Base-by-base conservation (phyloP, 2,797 vertebrate genomes). In the Macropodus opercularis region DNA sequence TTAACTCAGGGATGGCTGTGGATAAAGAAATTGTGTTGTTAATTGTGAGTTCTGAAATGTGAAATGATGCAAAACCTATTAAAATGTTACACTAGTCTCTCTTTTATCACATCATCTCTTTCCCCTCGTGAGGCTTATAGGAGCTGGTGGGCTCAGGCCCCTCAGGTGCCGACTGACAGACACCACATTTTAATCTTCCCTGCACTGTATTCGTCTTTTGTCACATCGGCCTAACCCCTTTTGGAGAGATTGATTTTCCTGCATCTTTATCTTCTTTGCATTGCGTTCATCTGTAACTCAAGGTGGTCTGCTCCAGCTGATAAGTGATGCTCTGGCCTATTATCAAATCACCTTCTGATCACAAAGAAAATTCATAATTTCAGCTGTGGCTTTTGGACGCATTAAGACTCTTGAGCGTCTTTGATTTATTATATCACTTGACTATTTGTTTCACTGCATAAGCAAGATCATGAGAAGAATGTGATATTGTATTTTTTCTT, bases 11-110 rank as follows among this genome's bases (percentile, higher is more conserved):
- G 38, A 26, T 54, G 24, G 22, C 38, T 10, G 43, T 17, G 19
- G 29, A 24, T 52, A 17, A 15, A 21, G 17, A 34, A 19, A 9
- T 47, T 48, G 21, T 69, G 27, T 21, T 49, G 22, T 12, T 66
- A 49, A 24, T 43, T 51, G 31, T 54, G 15, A 9, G 29, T 19
- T 36, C 26, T 32, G 41, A 49, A 72, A n/a, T n/a, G n/a, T n/a
- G n/a, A n/a, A n/a, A 62, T 77, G 69, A 81, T 79, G 79, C 63
- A 80, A 81, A 77, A 62, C 48, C 63, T 52, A 60, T 23, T 73
- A 51, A 75, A 81, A 73, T 68, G 58, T 79, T 83, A 18, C 71
- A 40, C 46, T 14, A 13, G 43, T 58, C 56, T 60, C 36, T 21
- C 19, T 73, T 79, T 77, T 64, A 61, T 67, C 59, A 57, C 39